Evolutionary conservation across 2,113 vertebrate genomes (phyloP), one percentile per base, ranked within the genome.

Genomic region (Toxotes chatareus): DNA sequence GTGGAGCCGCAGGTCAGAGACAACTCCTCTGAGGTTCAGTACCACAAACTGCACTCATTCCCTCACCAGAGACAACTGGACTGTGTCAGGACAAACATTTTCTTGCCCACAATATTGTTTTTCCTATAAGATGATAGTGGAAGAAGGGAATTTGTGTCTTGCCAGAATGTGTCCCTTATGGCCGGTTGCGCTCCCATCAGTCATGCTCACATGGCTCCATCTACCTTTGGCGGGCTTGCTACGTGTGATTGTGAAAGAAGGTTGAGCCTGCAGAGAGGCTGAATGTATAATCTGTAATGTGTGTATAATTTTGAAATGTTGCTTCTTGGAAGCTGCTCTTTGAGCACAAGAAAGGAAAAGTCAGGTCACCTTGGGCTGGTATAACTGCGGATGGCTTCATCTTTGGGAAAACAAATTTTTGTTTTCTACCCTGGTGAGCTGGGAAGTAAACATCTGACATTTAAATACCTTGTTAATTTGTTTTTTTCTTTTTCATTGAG

Each of bases 291-390:
- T 23, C 70, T 65, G 68, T 79, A 84, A 86, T 86, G 55, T 79
- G 83, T 82, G 76, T 80, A 71, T 86, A 82, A 79, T 84, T 72
- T 40, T 73, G 56, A 81, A 75, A 76, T 81, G 65, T 73, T 67
- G 70, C 83, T 68, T 73, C 55, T 32, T 17, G 66, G 44, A 61
- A n/a, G 60, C 5, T 55, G 38, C 34, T 68, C 53, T 61, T 76
- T 34, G 14, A 62, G 46, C 66, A 53, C 19, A 19, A 3, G 13
- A 62, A 38, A 61, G 46, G 5, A 53, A 60, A 68, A 88, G 74
- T 44, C 57, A 53, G 76, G 77, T 83, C 73, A 84, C 80, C 65
- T 79, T 70, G 72, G 34, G 51, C 32, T 49, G 32, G 44, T 62
- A 46, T 44, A 62, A 67, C 55, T 23, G 46, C 23, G 57, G 21